Conservation (phyloP, 2,888 invertebrate species). For the Lochmaea crataegi region DNA sequence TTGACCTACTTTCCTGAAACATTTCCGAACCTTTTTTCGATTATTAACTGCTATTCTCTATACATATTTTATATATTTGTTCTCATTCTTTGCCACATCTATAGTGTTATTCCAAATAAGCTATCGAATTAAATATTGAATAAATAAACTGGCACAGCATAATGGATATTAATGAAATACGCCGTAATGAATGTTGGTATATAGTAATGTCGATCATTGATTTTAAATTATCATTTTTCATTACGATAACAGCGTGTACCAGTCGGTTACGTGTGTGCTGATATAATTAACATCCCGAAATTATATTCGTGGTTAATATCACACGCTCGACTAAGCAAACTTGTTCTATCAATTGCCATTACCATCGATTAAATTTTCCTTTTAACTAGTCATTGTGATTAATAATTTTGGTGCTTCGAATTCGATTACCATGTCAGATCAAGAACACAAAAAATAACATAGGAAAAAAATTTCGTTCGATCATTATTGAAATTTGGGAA, state of each 20-base stretch:
- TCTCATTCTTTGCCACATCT: neutral
- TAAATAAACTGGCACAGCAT: neutral
- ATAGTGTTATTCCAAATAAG: neutral
- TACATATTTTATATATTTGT: neutral
- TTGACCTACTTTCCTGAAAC: too few relatives aligned
- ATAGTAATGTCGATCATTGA: neutral
- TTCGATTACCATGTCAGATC: neutral
- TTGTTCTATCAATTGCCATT: slow-evolving; percentile 23
- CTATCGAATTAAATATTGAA: neutral
- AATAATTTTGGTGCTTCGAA: neutral
- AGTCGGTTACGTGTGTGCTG: neutral
- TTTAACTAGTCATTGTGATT: neutral
- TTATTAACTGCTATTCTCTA: too few relatives aligned
- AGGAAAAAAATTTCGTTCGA: too few relatives aligned
- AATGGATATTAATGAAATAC: neutral
- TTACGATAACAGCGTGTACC: neutral
- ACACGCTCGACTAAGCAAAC: slow-evolving; percentile 19
- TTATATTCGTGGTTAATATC: slow-evolving; percentile 27
- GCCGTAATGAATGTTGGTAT: neutral
- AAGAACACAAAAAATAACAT: neutral
- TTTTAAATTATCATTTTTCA: neutral
- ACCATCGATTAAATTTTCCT: slow-evolving; percentile 9
- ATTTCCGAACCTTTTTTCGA: too few relatives aligned
- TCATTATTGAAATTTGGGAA: too few relatives aligned
- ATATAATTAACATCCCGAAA: slow-evolving; percentile 31